phyloP scores from a whole-genome alignment of 1,140 invertebrate species.

The Aphelenchoides fujianensis region DNA sequence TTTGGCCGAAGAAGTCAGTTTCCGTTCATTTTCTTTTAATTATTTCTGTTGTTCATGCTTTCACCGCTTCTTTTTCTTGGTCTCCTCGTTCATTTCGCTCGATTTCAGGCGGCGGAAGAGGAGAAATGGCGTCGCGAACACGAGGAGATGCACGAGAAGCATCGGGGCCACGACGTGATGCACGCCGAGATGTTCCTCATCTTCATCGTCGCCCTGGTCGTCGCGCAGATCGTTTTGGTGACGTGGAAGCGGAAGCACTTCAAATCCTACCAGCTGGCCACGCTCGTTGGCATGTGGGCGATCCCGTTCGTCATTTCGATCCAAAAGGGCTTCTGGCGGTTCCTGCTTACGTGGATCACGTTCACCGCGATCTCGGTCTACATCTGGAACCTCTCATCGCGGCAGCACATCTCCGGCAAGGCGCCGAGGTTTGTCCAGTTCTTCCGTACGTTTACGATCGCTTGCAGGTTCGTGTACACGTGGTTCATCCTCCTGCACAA shows the following conservation, averaged over 20 bases:
- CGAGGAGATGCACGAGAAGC: conserved; percentile 55
- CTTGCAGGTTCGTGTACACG: conserved; percentile 94
- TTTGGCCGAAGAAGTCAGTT: conserved; percentile 1
- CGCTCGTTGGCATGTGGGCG: conserved; percentile 82
- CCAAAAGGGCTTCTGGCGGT: conserved; percentile 82
- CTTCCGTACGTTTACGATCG: conserved; percentile 24
- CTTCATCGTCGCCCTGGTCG: conserved; percentile 77
- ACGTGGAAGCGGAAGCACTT: conserved; percentile 89
- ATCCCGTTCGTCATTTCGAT: conserved; percentile 81
- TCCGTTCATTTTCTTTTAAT: neutral
- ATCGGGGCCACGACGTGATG: conserved; percentile 89
- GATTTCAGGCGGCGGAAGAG: conserved; percentile 50
- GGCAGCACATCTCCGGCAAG: conserved; percentile 79
- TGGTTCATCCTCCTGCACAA: conserved; percentile 98
- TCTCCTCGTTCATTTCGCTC: too few species aligned
- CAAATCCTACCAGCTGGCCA: conserved; percentile 78
- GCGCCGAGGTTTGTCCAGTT: conserved; percentile 76
- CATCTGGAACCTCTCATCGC: conserved; percentile 78
- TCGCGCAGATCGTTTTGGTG: conserved; percentile 84
- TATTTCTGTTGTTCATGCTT: neutral
- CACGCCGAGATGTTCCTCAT: conserved; percentile 94
- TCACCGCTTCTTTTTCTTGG: neutral
- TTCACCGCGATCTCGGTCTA: conserved; percentile 81
- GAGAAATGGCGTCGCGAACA: conserved; percentile 57
- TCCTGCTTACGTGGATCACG: conserved; percentile 84